phyloP scores from a whole-genome alignment of 1,140 invertebrate species.

The Drosophila chauvacae region DNA sequence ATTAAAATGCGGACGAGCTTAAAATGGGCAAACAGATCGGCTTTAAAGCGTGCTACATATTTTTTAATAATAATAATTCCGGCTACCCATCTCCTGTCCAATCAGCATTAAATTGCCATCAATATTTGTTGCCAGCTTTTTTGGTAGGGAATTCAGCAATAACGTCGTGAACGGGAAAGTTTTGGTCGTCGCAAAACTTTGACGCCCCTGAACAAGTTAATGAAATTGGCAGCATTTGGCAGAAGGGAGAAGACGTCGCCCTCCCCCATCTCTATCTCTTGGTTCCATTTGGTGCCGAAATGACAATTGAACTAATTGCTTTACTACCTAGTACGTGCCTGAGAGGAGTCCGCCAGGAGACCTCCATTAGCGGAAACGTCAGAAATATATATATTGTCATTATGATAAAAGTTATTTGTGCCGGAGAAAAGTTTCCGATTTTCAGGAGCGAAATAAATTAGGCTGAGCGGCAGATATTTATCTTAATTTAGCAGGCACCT shows the following conservation, averaged over 20 bases:
- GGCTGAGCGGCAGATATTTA: constrained; percentile 68
- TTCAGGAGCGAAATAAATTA: constrained; percentile 68
- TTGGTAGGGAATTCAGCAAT: constrained; percentile 31
- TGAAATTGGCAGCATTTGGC: constrained; percentile 63
- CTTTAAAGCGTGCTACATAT: constrained; percentile 20
- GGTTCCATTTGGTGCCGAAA: constrained; percentile 52
- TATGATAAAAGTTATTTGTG: constrained; percentile 60
- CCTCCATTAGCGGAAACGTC: constrained; percentile 43
- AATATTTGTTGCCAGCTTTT: constrained; percentile 44
- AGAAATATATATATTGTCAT: constrained; percentile 41
- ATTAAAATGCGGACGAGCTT: constrained; percentile 69
- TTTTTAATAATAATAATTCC: constrained; percentile 26
- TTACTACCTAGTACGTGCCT: constrained; percentile 60
- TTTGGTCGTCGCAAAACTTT: constrained; percentile 53
- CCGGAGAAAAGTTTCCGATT: constrained; percentile 53
- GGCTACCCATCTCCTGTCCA: constrained; percentile 31
- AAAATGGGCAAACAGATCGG: constrained; percentile 46
- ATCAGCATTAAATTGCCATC: constrained; percentile 68
- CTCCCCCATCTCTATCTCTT: background rate
- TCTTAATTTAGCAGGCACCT: constrained; percentile 64
- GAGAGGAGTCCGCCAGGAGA: constrained; percentile 24
- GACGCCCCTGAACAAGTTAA: constrained; percentile 63
- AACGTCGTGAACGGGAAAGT: constrained; percentile 34
- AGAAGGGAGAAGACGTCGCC: constrained; percentile 14
- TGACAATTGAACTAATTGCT: constrained; percentile 81